These are phyloP conservation scores for Cerastis rubricosa DNA, from an alignment of 2,888 invertebrate species.

Conservation along the genomic window DNA sequence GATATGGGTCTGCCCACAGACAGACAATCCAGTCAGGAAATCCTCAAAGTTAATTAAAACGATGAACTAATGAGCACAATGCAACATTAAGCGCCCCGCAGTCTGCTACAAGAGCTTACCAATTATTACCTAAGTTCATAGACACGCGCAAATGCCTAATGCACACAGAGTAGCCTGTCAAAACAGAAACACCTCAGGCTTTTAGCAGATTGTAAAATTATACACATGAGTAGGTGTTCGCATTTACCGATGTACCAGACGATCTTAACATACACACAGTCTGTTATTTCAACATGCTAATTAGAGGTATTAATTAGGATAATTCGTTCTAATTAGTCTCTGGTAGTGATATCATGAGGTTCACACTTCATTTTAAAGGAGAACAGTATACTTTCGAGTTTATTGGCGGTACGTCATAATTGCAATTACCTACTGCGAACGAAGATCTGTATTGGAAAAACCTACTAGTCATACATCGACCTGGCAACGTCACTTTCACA, in stretches of 20 bases:
- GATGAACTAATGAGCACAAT: slow-evolving; percentile 41
- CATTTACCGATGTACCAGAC: slow-evolving; percentile 56
- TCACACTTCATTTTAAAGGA: slow-evolving; percentile 78
- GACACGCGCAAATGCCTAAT: slow-evolving; percentile 63
- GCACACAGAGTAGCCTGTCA: slow-evolving; percentile 52
- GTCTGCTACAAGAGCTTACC: slow-evolving; percentile 71
- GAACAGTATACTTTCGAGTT: slow-evolving; percentile 57
- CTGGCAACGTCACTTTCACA: background rate
- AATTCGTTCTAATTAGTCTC: slow-evolving; percentile 80
- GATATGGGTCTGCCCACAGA: background rate
- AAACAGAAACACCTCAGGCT: slow-evolving; percentile 61
- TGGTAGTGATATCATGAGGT: slow-evolving; percentile 83
- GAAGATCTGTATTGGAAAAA: slow-evolving; percentile 11
- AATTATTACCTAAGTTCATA: slow-evolving; percentile 64
- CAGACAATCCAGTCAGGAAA: background rate
- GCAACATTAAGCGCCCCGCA: slow-evolving; percentile 75
- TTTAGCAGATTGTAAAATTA: slow-evolving; percentile 73
- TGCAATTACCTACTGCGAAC: slow-evolving; percentile 22
- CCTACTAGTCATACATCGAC: slow-evolving; percentile 26
- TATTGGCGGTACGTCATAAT: slow-evolving; percentile 53
- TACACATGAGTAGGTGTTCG: slow-evolving; percentile 60
- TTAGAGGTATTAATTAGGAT: slow-evolving; percentile 78
- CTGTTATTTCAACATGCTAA: slow-evolving; percentile 74
- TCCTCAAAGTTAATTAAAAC: slow-evolving; percentile 21
- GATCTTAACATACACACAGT: slow-evolving; percentile 53